phyloP scores from a whole-genome alignment of 2,888 invertebrate genomes.

The Aricia artaxerxes region DNA sequence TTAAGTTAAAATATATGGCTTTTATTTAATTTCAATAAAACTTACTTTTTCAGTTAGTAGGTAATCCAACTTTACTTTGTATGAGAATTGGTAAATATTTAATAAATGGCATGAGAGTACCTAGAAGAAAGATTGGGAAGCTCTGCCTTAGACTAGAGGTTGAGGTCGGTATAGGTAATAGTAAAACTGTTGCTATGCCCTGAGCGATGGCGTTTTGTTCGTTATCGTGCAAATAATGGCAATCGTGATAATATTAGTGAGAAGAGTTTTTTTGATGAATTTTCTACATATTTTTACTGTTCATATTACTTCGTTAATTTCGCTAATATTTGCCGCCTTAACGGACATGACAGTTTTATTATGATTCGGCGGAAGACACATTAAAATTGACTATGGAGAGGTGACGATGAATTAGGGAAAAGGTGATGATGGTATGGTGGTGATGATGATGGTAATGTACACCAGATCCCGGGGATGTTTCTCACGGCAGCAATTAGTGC shows the following conservation, averaged over 20 bases:
- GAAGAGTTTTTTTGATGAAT: background rate
- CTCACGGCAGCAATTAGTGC: slow-evolving; percentile 63
- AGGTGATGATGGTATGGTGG: background rate
- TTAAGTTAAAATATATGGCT: too few relatives aligned
- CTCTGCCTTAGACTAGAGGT: too few relatives aligned
- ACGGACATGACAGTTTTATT: too few relatives aligned
- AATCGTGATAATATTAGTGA: background rate
- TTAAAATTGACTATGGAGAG: background rate
- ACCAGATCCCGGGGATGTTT: slow-evolving; percentile 43
- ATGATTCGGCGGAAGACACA: background rate
- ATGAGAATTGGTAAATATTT: too few relatives aligned
- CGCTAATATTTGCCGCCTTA: too few relatives aligned
- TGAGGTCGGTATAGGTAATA: background rate
- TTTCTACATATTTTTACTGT: too few relatives aligned
- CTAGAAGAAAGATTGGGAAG: too few relatives aligned
- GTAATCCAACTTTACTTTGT: too few relatives aligned
- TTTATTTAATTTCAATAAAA: too few relatives aligned
- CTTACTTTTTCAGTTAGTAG: too few relatives aligned
- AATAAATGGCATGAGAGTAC: too few relatives aligned
- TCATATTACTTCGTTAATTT: too few relatives aligned
- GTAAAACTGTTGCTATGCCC: background rate
- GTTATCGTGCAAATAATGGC: background rate
- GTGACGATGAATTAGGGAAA: background rate
- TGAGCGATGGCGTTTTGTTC: background rate
- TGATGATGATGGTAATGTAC: slow-evolving; percentile 15